Percentiles rank a stretch among this genome's conserved stretches.
Evolutionary conservation across 2,113 vertebrate species (phyloP).

Genomic region (Antigone vipio): DNA sequence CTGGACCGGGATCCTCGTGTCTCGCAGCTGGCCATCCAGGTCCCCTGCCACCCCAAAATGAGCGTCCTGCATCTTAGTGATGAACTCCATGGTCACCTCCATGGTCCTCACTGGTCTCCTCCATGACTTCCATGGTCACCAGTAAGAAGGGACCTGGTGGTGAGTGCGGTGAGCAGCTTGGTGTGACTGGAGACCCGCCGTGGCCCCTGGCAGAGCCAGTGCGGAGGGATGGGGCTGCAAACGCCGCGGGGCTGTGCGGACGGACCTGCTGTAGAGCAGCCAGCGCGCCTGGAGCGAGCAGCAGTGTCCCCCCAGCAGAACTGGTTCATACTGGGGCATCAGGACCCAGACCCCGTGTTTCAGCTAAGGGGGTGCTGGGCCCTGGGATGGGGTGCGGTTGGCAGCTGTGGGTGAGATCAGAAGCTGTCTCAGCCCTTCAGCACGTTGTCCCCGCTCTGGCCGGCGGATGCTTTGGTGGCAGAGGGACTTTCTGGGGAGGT

Average conservation of each 20-base stretch:
- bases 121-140: neutral
- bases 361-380: neutral
- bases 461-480: neutral
- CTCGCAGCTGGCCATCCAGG: rapidly evolving
- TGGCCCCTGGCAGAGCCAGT: neutral
- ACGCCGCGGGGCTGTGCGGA: rapidly evolving
- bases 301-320: neutral
- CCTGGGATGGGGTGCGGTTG: neutral
- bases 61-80: neutral
- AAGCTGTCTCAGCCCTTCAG: neutral
- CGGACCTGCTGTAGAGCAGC: neutral
- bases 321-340: neutral
- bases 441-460: rapidly evolving
- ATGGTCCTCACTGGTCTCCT: neutral
- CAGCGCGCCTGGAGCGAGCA: neutral
- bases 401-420: neutral
- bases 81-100: neutral
- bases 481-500: neutral
- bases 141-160: neutral
- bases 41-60: neutral
- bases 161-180: too few species aligned
- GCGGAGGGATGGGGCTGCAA: neutral
- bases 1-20: neutral
- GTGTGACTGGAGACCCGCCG: rapidly evolving
- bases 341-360: neutral